Base-by-base conservation (phyloP, 2,888 invertebrate genomes). In the Agelastica alni region DNA sequence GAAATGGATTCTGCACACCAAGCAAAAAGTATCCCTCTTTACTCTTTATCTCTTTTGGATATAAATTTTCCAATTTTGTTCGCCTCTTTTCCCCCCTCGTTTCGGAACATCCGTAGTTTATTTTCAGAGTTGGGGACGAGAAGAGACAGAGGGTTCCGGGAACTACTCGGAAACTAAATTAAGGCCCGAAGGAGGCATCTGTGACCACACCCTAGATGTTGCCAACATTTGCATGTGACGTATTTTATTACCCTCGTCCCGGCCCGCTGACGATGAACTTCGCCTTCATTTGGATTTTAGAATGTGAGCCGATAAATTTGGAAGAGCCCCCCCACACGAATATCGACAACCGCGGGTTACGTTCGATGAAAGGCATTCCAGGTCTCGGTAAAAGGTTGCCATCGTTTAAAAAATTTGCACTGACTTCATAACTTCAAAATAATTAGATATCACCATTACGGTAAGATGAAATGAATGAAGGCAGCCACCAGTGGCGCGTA, bases 201-300 rank as follows among this genome's bases (percentile, higher is more conserved):
- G 77, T 76, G 76, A 76, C 76, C 75, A 76, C 75, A 76, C 75
- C 75, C 75, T 73, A 74, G 71, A 73, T 73, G 73, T 72, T 72
- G 71, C 69, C 68, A 73, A 73, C 76, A 77, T 76, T 77, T 77
- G 77, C 77, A 76, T 75, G 77, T 77, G 77, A 77, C 77, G 77
- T 77, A 75, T 76, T 77, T 77, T 77, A 77, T 77, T 77, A 75
- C 76, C 71, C 69, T 69, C 71, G 73, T 73, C 70, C 65, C 49
- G 13, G 16, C 20, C 39, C 41, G 30, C 12, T 48, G 39, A 30
- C 31, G 41, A 49, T 49, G 49, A 49, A 49, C 49, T 49, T 49
- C 41, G 49, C 47, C 47, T 48, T 48, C 47, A 48, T 48, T 39
- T 48, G 28, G 39, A 49, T 49, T 49, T 56, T 49, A 61, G 62